Evolutionary conservation across 2,888 invertebrate species (phyloP).

Genomic region (Troglohyphantes excavatus): DNA sequence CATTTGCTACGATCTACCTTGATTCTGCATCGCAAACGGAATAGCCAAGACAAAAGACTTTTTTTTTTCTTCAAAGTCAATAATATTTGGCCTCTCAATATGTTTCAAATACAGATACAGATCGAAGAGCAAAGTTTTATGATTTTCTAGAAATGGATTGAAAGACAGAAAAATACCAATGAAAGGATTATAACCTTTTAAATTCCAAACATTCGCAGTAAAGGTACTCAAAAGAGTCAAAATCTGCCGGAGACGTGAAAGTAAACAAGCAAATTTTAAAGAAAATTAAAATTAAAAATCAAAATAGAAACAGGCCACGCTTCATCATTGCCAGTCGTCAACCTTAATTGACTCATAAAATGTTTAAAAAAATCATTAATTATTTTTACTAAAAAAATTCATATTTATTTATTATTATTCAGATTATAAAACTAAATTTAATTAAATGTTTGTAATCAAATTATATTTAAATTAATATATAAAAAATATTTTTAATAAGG

Average conservation of each 20-base stretch:
- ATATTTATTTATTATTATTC: too few species aligned
- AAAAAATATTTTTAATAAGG: neutral
- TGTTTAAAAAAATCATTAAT: neutral
- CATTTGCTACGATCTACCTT: neutral
- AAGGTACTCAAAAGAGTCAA: neutral
- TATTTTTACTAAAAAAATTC: too few species aligned
- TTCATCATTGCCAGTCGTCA: conserved; percentile 7
- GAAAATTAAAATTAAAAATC: conserved; percentile 1
- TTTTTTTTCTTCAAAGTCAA: neutral
- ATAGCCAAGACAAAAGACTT: neutral
- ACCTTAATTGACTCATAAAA: neutral
- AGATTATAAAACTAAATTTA: too few species aligned
- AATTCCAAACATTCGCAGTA: conserved; percentile 6
- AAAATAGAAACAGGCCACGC: conserved; percentile 27
- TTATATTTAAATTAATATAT: too few species aligned
- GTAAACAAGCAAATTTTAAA: conserved; percentile 9
- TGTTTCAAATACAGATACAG: neutral
- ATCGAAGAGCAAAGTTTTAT: neutral
- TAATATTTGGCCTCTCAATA: neutral
- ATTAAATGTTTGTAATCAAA: too few species aligned
- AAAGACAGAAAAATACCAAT: neutral
- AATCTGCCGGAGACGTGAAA: neutral
- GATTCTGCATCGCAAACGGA: neutral
- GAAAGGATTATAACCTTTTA: neutral
- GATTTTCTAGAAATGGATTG: neutral